These are phyloP conservation scores for Trachelipus rathkii DNA, from an alignment of 1,140 invertebrate species.

Conservation along the genomic window DNA sequence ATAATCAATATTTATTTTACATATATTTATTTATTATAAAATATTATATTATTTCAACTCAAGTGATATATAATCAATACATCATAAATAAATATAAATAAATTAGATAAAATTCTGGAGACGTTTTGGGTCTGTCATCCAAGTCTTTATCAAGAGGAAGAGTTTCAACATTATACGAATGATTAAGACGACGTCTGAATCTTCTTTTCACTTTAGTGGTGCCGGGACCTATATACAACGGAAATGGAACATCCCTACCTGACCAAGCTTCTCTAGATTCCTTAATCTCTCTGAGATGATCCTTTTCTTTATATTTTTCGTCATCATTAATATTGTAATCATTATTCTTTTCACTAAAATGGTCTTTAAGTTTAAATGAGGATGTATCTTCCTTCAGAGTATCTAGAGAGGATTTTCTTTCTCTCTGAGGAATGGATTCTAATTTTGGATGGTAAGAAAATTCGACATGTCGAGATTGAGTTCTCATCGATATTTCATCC, in stretches of 20 bases:
- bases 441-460: slow-evolving; percentile 35
- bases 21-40: too few relatives aligned
- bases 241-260: slow-evolving; percentile 31
- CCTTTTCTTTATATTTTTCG: slow-evolving; percentile 56
- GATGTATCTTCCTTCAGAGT: slow-evolving; percentile 21
- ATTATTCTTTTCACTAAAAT: too few relatives aligned
- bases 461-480: slow-evolving; percentile 30
- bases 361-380: neutral
- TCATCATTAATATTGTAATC: slow-evolving; percentile 52
- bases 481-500: slow-evolving; percentile 30
- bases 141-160: slow-evolving; percentile 54
- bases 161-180: slow-evolving; percentile 53
- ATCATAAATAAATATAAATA: too few relatives aligned
- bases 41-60: too few relatives aligned
- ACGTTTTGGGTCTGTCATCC: slow-evolving; percentile 41
- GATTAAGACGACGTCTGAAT: slow-evolving; percentile 26
- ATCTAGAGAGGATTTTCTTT: neutral
- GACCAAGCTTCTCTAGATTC: slow-evolving; percentile 32
- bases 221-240: slow-evolving; percentile 31
- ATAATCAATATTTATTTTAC: too few relatives aligned
- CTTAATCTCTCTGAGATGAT: neutral
- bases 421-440: slow-evolving; percentile 30
- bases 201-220: neutral
- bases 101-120: too few relatives aligned
- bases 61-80: slow-evolving; percentile 36